Conservation (phyloP, 2,797 vertebrate species). For the Okamejei kenojei region DNA sequence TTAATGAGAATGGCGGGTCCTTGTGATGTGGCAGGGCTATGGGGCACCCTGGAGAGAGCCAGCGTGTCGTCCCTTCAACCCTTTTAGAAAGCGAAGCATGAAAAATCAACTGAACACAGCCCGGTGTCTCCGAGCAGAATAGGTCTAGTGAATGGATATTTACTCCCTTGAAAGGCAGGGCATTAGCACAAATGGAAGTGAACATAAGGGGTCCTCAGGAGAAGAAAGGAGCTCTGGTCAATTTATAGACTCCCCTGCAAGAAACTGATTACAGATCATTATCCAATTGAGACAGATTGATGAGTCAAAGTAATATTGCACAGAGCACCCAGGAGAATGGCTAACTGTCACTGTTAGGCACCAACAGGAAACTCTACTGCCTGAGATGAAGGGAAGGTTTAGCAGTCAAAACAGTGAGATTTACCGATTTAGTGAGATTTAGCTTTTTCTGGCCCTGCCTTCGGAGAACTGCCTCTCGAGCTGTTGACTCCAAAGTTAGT, state of each 20-base stretch:
- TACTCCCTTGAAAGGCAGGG: constrained; percentile 70
- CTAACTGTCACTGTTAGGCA: constrained; percentile 35
- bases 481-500: background rate
- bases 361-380: background rate
- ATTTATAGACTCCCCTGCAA: constrained; percentile 99
- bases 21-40: constrained; percentile 58
- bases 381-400: constrained; percentile 28
- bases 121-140: constrained; percentile 58
- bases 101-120: constrained; percentile 73
- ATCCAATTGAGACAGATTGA: constrained; percentile 99
- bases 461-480: background rate
- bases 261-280: constrained; percentile 99
- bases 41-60: constrained; percentile 66
- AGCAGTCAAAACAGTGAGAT: constrained; percentile 29
- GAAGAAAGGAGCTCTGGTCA: constrained; percentile 84
- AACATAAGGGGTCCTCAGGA: constrained; percentile 97
- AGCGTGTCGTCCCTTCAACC: constrained; percentile 70
- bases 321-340: constrained; percentile 62
- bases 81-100: constrained; percentile 67
- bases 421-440: background rate
- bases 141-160: constrained; percentile 83
- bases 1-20: constrained; percentile 75
- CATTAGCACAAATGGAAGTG: constrained; percentile 78
- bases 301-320: constrained; percentile 99
- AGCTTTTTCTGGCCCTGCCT: background rate